These are phyloP conservation scores for Paradoxurus hermaphroditus DNA, from an alignment of 2,113 vertebrate genomes.

Conservation along the genomic window DNA sequence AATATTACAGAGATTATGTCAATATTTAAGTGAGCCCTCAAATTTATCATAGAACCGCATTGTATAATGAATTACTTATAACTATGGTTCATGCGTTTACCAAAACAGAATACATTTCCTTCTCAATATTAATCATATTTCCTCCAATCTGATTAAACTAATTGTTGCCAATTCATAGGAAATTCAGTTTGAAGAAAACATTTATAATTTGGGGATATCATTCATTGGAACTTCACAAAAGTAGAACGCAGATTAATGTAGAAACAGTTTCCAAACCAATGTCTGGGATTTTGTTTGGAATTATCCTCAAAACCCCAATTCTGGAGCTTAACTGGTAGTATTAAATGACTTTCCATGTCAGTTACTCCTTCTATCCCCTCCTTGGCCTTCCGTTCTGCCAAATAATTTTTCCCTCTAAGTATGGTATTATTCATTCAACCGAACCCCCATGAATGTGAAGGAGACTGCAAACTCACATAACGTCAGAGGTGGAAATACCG, in stretches of 20 bases:
- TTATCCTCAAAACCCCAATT: constrained; percentile 61
- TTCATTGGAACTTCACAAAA: constrained; percentile 57
- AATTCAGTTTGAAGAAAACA: constrained; percentile 56
- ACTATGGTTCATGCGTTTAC: constrained; percentile 5
- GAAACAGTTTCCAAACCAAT: constrained; percentile 73
- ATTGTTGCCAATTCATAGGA: constrained; percentile 72
- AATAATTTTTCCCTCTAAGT: background rate
- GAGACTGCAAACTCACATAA: background rate
- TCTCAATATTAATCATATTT: constrained; percentile 53
- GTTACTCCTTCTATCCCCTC: background rate
- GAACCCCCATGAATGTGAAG: background rate
- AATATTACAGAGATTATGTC: constrained; percentile 10
- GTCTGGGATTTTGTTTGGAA: constrained; percentile 68
- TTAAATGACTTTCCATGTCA: constrained; percentile 51
- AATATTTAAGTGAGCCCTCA: constrained; percentile 4
- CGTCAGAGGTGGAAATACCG: background rate
- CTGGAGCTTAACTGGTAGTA: constrained; percentile 64
- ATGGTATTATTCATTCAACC: constrained; percentile 39
- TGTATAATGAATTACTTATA: background rate
- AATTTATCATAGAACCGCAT: background rate
- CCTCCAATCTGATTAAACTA: constrained; percentile 66
- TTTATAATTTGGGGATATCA: constrained; percentile 40
- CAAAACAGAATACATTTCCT: constrained; percentile 44
- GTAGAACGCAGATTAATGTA: constrained; percentile 7
- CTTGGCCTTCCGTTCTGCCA: constrained; percentile 8